Base-by-base conservation (phyloP, 2,888 invertebrate species). In the Pandemis cinnamomeana region DNA sequence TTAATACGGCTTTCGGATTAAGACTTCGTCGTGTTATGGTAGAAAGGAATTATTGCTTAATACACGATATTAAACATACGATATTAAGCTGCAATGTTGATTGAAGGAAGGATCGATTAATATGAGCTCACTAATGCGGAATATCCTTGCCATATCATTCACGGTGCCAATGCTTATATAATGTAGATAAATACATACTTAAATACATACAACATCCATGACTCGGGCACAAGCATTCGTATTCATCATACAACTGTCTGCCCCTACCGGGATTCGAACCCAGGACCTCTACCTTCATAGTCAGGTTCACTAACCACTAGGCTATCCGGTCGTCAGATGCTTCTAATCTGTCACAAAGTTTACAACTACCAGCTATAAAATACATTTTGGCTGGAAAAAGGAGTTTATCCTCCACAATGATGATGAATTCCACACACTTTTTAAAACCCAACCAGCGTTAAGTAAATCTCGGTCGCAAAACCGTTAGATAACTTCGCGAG, bases 1-100 rank as follows among this genome's bases (percentile, higher is more conserved):
- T 77, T 71, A 77, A 51, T 71, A 72, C 71, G 46, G 70, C 48
- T 60, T 63, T 36, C 15, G 64, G 64, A 66, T 73, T 66, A 69
- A 41, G 58, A 58, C 46, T 58, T 42, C 48, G 13, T 41, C 53
- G 42, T 61, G 36, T 5, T 71, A 67, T 60, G 13, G 48, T 67
- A n/a, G 13, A 7, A 53, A 44, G 53, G 60, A 42, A 67, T 66
- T 41, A 36, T 46, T 70, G 58, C 41, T 20, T 27, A 46, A 8
- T 15, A 62, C 67, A 8, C 53, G 41, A 71, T 27, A 44, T 67
- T 64, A 48, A 48, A 58, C 58, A 27, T 58, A 27, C 27, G 58
- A 58, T 58, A 58, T 58, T 58, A 58, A 58, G 58, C 58, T 58
- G 58, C 27, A 27, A 58, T 58, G 58, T 58, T 58, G 58, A 58